Conservation (phyloP, 2,888 invertebrate species). For the Amblyjoppa fuscipennis region DNA sequence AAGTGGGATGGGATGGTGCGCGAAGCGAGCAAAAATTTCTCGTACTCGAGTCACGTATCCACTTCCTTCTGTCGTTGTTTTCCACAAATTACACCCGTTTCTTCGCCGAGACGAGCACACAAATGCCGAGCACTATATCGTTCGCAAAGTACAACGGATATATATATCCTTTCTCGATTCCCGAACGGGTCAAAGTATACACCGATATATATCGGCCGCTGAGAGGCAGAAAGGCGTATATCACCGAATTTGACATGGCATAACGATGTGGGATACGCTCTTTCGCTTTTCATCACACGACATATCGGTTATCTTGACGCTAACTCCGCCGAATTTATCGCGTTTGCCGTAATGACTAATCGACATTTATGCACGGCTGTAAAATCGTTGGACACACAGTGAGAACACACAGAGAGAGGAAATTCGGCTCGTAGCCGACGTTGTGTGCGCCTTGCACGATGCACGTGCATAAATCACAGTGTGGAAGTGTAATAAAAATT, state of each 20-base stretch:
- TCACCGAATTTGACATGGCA: no score
- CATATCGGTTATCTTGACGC: neutral
- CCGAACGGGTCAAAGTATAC: neutral
- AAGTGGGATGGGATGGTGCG: conserved; percentile 1
- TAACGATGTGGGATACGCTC: no score
- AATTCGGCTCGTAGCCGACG: neutral
- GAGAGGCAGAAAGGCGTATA: no score
- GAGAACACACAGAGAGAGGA: neutral
- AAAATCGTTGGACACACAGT: conserved; percentile 24
- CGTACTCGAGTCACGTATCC: conserved; percentile 56
- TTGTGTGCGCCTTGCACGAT: neutral
- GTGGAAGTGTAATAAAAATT: neutral
- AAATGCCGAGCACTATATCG: conserved; percentile 12
- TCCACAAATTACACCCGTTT: conserved; percentile 56
- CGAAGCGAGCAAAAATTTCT: conserved; percentile 26
- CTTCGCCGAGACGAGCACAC: conserved; percentile 29
- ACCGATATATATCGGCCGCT: conserved; percentile 1
- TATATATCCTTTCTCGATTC: neutral
- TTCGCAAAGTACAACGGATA: conserved; percentile 12
- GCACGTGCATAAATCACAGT: neutral
- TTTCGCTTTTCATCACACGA: neutral
- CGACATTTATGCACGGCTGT: conserved; percentile 49
- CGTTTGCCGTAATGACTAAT: conserved; percentile 30
- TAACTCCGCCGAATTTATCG: conserved; percentile 40
- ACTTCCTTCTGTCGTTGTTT: conserved; percentile 61